Evolutionary conservation across 2,797 vertebrate genomes (phyloP).

Genomic region (Sphenopsis melanotis): DNA sequence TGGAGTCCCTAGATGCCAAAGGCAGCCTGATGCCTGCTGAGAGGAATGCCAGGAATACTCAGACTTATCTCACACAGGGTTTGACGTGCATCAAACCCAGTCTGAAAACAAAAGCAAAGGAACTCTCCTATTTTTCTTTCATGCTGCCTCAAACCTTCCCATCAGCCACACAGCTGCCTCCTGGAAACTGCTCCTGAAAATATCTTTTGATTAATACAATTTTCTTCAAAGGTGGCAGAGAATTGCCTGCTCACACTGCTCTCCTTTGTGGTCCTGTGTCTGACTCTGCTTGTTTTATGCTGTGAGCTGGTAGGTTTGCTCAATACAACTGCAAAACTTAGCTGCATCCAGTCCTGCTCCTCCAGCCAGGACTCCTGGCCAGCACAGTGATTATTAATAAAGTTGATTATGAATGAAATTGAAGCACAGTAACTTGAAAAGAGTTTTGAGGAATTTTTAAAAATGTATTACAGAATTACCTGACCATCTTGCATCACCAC

Average conservation of each 20-base stretch:
- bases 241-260: neutral
- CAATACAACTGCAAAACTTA: neutral
- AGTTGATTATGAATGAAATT: neutral
- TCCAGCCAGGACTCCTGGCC: neutral
- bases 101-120: neutral
- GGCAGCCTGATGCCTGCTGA: neutral
- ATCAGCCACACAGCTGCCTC: neutral
- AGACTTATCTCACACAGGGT: neutral
- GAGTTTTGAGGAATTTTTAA: neutral
- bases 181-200: neutral
- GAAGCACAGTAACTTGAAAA: neutral
- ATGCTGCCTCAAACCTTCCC: neutral
- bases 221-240: neutral
- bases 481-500: neutral
- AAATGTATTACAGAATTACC: neutral
- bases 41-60: neutral
- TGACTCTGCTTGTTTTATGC: neutral
- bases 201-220: neutral
- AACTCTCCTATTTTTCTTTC: neutral
- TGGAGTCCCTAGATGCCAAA: neutral
- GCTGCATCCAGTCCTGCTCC: neutral
- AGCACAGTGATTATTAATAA: neutral
- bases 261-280: neutral
- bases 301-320: neutral
- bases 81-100: neutral